Evolutionary conservation across 2,797 vertebrate genomes (phyloP).

Genomic region (Poeciliopsis turneri): DNA sequence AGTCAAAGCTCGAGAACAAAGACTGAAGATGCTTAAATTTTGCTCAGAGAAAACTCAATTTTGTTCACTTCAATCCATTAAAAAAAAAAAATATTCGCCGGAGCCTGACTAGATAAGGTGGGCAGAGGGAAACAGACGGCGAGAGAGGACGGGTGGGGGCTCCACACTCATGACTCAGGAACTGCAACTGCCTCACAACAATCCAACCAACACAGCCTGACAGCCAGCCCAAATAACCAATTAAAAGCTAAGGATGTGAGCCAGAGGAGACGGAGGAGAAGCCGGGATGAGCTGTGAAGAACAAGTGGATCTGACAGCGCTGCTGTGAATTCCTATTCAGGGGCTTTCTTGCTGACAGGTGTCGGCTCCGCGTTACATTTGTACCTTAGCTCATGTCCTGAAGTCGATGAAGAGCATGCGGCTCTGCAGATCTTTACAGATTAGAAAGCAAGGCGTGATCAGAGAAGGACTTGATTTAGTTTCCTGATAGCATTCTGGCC

Average conservation of each 20-base stretch:
- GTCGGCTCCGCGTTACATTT: slow-evolving; percentile 54
- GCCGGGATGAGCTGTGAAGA: slow-evolving; percentile 25
- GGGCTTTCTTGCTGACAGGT: slow-evolving; percentile 48
- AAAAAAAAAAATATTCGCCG: slow-evolving; percentile 34
- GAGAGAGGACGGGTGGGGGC: slow-evolving; percentile 10
- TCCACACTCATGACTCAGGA: slow-evolving; percentile 58
- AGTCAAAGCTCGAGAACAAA: neutral
- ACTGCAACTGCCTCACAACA: slow-evolving; percentile 55
- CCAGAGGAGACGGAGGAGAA: slow-evolving; percentile 53
- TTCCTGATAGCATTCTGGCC: slow-evolving; percentile 7
- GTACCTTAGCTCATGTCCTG: slow-evolving; percentile 25
- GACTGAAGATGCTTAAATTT: slow-evolving; percentile 3
- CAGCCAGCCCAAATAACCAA: slow-evolving; percentile 75
- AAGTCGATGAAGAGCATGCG: slow-evolving; percentile 37
- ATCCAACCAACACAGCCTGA: slow-evolving; percentile 63
- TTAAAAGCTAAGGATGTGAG: slow-evolving; percentile 64
- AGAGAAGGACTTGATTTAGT: slow-evolving; percentile 20
- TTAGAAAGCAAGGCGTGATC: slow-evolving; percentile 16
- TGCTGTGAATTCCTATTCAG: slow-evolving; percentile 46
- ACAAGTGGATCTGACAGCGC: slow-evolving; percentile 47
- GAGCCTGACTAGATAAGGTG: slow-evolving; percentile 48
- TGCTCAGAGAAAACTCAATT: slow-evolving; percentile 24
- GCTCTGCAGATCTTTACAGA: slow-evolving; percentile 23
- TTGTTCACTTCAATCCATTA: slow-evolving; percentile 31
- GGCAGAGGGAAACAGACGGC: slow-evolving; percentile 14